A percentile compares a stretch with the other conserved stretches of the same genome.
phyloP scores from a whole-genome alignment of 2,797 vertebrate genomes.

The Phalloptychus januarius region DNA sequence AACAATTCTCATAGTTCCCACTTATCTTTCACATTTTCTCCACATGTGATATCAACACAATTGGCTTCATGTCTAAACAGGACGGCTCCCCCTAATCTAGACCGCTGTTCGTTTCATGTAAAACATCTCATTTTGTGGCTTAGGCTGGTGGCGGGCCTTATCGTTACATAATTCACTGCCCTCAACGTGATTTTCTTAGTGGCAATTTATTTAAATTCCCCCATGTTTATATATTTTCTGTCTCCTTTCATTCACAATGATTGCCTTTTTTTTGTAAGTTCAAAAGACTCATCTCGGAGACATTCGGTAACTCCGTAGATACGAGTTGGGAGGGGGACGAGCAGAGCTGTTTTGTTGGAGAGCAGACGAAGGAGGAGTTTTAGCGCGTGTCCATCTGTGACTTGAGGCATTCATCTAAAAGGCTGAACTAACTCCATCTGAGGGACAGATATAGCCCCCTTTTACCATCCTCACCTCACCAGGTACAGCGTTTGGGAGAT shows the following conservation, averaged over 20 bases:
- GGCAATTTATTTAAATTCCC: conserved; percentile 80
- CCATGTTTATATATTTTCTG: conserved; percentile 79
- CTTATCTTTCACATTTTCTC: conserved; percentile 81
- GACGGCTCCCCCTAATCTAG: conserved; percentile 76
- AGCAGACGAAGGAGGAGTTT: conserved; percentile 55
- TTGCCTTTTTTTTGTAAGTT: conserved; percentile 75
- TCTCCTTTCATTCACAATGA: conserved; percentile 79
- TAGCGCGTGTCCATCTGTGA: conserved; percentile 66
- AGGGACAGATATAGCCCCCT: conserved; percentile 58
- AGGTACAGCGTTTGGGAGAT: conserved; percentile 50
- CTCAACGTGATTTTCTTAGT: conserved; percentile 75
- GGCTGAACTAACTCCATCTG: conserved; percentile 60
- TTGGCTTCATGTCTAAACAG: conserved; percentile 82
- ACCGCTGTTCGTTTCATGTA: conserved; percentile 78
- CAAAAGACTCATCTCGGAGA: conserved; percentile 78
- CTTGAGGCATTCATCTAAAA: conserved; percentile 51
- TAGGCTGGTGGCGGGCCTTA: conserved; percentile 74
- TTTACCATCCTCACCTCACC: conserved; percentile 63
- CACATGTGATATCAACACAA: conserved; percentile 79
- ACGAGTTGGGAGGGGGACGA: conserved; percentile 47
- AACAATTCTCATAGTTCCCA: conserved; percentile 81
- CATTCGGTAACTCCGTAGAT: conserved; percentile 76
- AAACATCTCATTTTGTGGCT: conserved; percentile 81
- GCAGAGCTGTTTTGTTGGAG: conserved; percentile 58
- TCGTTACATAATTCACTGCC: conserved; percentile 76